Conservation (phyloP, 1,140 invertebrate genomes). For the Yoshiicerus persimilis region DNA sequence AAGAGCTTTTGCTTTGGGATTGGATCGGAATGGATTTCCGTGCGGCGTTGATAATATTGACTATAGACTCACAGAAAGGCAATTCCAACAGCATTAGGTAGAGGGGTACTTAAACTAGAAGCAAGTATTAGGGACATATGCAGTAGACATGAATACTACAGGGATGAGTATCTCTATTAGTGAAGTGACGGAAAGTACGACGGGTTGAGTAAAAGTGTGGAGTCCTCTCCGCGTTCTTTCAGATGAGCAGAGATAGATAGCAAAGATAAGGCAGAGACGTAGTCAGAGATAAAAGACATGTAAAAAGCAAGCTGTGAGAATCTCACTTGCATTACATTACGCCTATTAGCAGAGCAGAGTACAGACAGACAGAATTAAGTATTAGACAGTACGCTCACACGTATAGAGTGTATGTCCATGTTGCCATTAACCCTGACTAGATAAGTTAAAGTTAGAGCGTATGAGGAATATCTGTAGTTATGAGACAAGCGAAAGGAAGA, state of each 20-base stretch:
- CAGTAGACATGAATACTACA: not conserved
- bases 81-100: not conserved
- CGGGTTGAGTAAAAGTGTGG: not conserved
- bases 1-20: not conserved
- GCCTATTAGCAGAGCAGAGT: not conserved
- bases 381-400: not conserved
- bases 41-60: not conserved
- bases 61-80: not conserved
- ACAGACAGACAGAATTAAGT: not conserved
- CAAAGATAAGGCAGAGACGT: not conserved
- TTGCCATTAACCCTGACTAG: not conserved
- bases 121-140: too few species aligned
- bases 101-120: not conserved
- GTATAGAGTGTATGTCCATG: not conserved
- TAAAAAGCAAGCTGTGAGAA: not conserved
- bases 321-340: not conserved
- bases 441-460: not conserved
- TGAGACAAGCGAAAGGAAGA: not conserved
- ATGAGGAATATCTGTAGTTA: not conserved
- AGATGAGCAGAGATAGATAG: not conserved
- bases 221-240: not conserved
- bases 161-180: not conserved
- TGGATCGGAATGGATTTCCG: not conserved
- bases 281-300: not conserved
- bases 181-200: not conserved